Evolutionary conservation across 2,888 invertebrate genomes (phyloP).

Genomic region (Eristalinus sepulchralis): DNA sequence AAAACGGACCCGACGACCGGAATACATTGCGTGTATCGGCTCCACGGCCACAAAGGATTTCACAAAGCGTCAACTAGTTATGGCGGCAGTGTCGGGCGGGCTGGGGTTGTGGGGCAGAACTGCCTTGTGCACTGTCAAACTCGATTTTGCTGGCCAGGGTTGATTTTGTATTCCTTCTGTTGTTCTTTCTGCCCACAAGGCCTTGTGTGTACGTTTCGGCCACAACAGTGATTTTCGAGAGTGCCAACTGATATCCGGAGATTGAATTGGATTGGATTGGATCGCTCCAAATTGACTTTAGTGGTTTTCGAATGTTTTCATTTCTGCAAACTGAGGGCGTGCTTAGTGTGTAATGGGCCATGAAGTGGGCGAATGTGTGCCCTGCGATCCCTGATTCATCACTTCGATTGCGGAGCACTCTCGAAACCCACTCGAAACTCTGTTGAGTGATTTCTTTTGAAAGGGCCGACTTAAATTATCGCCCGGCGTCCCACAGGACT

Average conservation of each 20-base stretch:
- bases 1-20: neutral
- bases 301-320: slow-evolving; percentile 5
- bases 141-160: slow-evolving; percentile 5
- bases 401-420: too few species aligned
- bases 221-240: slow-evolving; percentile 23
- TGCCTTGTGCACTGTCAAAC: slow-evolving; percentile 21
- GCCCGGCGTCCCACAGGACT: neutral
- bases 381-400: too few species aligned
- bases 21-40: neutral
- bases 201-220: neutral
- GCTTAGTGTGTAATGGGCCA: neutral
- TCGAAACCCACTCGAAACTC: too few species aligned
- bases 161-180: neutral
- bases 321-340: neutral
- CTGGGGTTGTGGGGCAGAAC: neutral
- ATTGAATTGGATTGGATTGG: slow-evolving; percentile 14
- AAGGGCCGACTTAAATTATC: too few species aligned
- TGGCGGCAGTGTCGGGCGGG: too few species aligned
- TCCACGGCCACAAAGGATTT: slow-evolving; percentile 3
- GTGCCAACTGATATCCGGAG: slow-evolving; percentile 17
- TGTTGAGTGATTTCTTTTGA: too few species aligned
- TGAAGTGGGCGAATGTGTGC: neutral
- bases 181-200: neutral
- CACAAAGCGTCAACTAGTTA: neutral
- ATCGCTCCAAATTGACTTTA: slow-evolving; percentile 16